Evolutionary conservation across 2,888 invertebrate genomes (phyloP), one percentile per base, ranked within the genome.

Genomic region (Chorisops tibialis): DNA sequence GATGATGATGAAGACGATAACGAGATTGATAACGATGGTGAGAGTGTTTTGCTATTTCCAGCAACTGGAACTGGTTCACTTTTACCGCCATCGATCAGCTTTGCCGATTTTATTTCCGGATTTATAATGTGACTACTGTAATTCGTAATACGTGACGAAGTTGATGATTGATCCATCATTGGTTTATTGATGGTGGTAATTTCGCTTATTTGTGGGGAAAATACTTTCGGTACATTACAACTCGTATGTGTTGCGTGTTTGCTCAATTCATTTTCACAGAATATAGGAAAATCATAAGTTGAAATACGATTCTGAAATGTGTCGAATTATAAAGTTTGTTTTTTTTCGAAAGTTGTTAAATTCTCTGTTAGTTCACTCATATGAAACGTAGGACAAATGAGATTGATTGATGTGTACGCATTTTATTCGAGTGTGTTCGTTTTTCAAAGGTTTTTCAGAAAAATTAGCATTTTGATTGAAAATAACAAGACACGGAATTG

Each of bases 241-340:
- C 22, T 61, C 12, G 18, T 24, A 14, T 51, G 18, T 30, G 43
- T 45, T 45, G 51, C 18, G 21, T 45, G 51, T 18, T 43, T 41
- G 14, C 48, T 66, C 58, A 59, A 52, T 60, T 65, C 63, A 63
- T 66, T 66, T 65, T 68, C 66, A 65, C 66, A 66, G 52, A 60
- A 61, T 21, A 59, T 51, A 45, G 66, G 66, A 64, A 65, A 67
- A 63, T 68, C 68, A 64, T 67, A 68, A 7, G 66, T 65, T 35
- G 68, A 68, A 30, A 68, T 66, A 59, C 68, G 66, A 62, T 68
- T 68, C 66, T 68, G 65, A 16, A 66, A 64, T 39, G 43, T 58
- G 16, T n/a, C n/a, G n/a, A 16, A 14, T 41, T 6, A n/a, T 41
- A 9, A 9, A 11, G 12, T 47, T 47, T 18, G 18, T n/a, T 19